Evolutionary conservation across 2,888 invertebrate species (phyloP).

Genomic region (Phortica magna): DNA sequence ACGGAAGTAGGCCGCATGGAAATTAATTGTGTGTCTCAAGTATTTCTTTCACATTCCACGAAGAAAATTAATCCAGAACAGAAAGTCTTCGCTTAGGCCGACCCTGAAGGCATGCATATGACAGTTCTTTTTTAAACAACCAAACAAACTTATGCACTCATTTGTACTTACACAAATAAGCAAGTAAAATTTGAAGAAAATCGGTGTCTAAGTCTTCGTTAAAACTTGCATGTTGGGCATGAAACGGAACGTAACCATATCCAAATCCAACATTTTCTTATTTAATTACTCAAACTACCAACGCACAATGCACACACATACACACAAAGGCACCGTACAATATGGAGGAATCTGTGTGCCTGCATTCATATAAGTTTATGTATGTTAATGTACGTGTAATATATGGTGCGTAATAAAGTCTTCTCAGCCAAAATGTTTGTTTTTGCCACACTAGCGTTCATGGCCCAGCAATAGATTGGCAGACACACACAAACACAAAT

Average conservation of each 20-base stretch:
- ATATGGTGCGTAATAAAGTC: not conserved
- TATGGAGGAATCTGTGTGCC: not conserved
- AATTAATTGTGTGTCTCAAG: too few species aligned
- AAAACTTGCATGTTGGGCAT: not conserved
- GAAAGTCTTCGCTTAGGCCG: too few species aligned
- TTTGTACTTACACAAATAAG: too few species aligned
- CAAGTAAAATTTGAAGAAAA: not conserved
- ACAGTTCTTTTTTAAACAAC: too few species aligned
- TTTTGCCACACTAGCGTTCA: slow-evolving; percentile 4
- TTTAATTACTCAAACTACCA: slow-evolving; percentile 9
- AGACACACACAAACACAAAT: not conserved
- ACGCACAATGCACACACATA: not conserved
- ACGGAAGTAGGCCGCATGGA: too few species aligned
- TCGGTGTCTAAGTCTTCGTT: not conserved
- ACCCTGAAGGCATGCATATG: too few species aligned
- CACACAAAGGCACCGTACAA: not conserved
- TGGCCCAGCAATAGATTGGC: not conserved
- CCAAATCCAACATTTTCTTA: not conserved
- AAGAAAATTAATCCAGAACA: too few species aligned
- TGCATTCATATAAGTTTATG: not conserved
- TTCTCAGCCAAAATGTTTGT: slow-evolving; percentile 10
- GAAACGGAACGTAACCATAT: slow-evolving; percentile 1
- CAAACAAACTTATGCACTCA: too few species aligned
- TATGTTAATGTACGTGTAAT: not conserved
- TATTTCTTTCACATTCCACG: too few species aligned